Conservation (phyloP, 1,140 invertebrate genomes). For the Paramacrobiotus metropolitanus region DNA sequence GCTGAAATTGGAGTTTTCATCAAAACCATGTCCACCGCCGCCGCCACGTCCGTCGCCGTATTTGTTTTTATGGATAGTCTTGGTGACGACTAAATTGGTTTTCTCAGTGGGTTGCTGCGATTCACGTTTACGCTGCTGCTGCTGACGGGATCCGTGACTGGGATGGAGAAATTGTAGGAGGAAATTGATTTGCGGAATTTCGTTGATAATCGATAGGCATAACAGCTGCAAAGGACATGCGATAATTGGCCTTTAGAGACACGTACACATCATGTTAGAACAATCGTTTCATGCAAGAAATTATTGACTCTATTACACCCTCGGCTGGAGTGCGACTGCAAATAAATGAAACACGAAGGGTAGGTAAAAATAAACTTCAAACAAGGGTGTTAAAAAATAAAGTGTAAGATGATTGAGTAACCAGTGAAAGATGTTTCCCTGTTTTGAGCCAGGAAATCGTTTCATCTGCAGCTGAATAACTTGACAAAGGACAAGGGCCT, state of each 20-base stretch:
- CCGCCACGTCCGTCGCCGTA: neutral
- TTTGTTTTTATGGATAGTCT: neutral
- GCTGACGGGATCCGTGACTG: neutral
- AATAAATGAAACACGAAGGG: too few relatives aligned
- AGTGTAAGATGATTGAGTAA: too few relatives aligned
- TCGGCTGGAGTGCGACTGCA: too few relatives aligned
- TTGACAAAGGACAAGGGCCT: too few relatives aligned
- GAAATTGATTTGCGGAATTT: constrained; percentile 4
- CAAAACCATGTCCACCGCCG: neutral
- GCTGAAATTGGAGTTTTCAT: constrained; percentile 1
- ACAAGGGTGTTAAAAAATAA: too few relatives aligned
- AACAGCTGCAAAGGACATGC: neutral
- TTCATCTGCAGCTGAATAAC: too few relatives aligned
- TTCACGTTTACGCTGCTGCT: neutral
- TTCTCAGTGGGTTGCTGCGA: neutral
- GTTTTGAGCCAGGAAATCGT: too few relatives aligned
- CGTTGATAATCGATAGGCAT: constrained; percentile 1
- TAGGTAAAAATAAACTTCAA: too few relatives aligned
- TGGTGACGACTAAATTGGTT: neutral
- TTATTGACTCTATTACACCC: too few relatives aligned
- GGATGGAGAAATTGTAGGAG: constrained; percentile 2
- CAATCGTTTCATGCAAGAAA: too few relatives aligned
- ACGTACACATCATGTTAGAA: too few relatives aligned
- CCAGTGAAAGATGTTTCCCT: too few relatives aligned
- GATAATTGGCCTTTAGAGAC: neutral